These are phyloP conservation scores for Tor tambroides DNA, from an alignment of 2,113 vertebrate species.

Conservation along the genomic window DNA sequence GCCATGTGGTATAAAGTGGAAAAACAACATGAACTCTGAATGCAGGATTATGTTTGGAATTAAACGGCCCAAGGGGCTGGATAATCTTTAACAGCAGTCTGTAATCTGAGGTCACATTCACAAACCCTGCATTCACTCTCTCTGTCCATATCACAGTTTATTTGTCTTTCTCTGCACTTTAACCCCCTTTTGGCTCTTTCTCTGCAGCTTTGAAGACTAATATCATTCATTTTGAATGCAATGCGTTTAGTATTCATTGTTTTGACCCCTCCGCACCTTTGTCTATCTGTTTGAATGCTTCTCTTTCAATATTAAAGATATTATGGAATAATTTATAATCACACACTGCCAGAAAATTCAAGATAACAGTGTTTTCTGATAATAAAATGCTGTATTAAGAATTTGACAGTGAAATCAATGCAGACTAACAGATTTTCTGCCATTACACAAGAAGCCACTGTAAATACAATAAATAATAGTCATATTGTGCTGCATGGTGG, in stretches of 20 bases:
- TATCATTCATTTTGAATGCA: background rate
- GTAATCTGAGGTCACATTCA: constrained; percentile 45
- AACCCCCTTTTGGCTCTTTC: background rate
- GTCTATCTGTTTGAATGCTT: background rate
- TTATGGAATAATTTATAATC: background rate
- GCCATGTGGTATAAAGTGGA: background rate
- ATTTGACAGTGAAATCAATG: background rate
- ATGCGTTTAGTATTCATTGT: background rate
- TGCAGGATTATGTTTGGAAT: constrained; percentile 39
- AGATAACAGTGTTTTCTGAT: background rate
- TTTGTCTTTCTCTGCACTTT: background rate
- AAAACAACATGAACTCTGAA: constrained; percentile 23
- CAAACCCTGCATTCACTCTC: background rate
- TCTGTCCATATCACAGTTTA: background rate
- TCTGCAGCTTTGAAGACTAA: background rate
- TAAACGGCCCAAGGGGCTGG: background rate
- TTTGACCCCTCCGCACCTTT: too few species aligned
- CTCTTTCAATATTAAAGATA: background rate
- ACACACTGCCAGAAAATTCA: background rate
- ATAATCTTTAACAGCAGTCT: constrained; percentile 51
- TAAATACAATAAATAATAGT: background rate
- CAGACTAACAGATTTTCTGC: background rate
- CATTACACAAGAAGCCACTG: background rate
- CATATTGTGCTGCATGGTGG: background rate
- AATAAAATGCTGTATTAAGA: background rate